Percentiles rank a stretch among this genome's conserved stretches.
Conservation (phyloP, 2,113 vertebrate species). For the Pseudorasbora parva region DNA sequence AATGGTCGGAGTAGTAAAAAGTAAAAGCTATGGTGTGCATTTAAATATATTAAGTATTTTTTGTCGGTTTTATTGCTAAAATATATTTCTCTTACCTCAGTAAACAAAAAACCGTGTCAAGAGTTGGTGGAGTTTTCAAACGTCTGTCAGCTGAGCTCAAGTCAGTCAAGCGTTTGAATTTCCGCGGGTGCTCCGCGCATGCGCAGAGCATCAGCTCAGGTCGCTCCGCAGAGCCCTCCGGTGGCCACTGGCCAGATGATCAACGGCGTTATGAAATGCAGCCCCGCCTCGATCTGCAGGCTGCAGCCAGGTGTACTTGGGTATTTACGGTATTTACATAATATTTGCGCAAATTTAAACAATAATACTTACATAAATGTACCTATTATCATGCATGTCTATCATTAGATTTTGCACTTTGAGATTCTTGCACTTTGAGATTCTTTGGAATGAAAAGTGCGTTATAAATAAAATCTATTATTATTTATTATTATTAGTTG, state of each 20-base stretch:
- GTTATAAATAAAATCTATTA: too few relatives aligned
- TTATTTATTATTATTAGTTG: too few relatives aligned
- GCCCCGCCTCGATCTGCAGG: too few relatives aligned
- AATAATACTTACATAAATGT: neutral
- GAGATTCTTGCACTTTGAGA: too few relatives aligned
- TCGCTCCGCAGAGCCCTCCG: neutral
- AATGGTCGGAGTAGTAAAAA: neutral
- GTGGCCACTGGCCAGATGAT: neutral
- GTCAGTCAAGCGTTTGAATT: conserved; percentile 80
- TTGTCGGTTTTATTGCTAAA: neutral
- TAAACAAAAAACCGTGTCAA: conserved; percentile 17
- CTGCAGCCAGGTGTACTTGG: too few relatives aligned
- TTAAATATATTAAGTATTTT: neutral
- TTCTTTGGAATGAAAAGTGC: too few relatives aligned
- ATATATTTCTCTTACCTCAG: conserved; percentile 21
- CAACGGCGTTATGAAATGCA: neutral
- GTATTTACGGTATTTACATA: neutral
- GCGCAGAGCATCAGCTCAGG: neutral
- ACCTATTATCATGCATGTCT: neutral
- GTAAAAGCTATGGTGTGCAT: neutral
- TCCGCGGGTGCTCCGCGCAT: conserved; percentile 67
- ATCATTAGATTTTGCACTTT: neutral
- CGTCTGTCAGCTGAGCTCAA: conserved; percentile 29
- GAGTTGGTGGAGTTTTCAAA: conserved; percentile 16
- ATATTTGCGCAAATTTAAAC: neutral